Evolutionary conservation across 1,140 invertebrate species (phyloP), one percentile per base, ranked within the genome.

Genomic region (Drosophila bocki): DNA sequence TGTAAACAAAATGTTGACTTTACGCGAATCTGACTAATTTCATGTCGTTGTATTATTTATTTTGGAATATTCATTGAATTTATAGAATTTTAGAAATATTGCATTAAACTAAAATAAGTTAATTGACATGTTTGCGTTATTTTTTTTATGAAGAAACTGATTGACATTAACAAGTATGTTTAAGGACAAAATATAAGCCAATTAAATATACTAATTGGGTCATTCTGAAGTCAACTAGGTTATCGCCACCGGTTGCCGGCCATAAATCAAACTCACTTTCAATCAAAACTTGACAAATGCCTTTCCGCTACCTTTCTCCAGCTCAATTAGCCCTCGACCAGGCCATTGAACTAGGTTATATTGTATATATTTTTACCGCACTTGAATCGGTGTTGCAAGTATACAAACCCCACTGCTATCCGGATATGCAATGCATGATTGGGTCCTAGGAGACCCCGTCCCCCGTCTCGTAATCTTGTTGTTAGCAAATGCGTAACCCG

Each of bases 241-340:
- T 83, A 88, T 78, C 60, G 29, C 12, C 12, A 44, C 33, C 35
- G 26, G 8, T 44, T 41, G 9, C 9, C n/a, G 19, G 33, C 32
- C 11, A 69, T 83, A 74, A 83, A 80, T 87, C 77, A 78, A 85
- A 78, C 63, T 90, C 84, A 75, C 84, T 88, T 88, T 90, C 81
- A 84, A 88, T 88, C 81, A 84, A 72, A 54, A 64, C 64, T 53
- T 90, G 85, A 88, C 78, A 85, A 88, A 84, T 84, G 64, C 74
- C 81, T 90, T 88, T 76, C 70, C 80, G 80, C 83, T 87, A 88
- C 83, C 83, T 88, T 88, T 88, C 85, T 68, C 74, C 59, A 67
- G 61, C 78, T 85, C 85, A 84, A 88, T 88, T 90, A 90, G 80
- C 77, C 75, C 44, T 59, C 42, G 17, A 15, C 22, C 13, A 63